Conservation (phyloP, 1,140 invertebrate species). For the Drosophila orena region DNA sequence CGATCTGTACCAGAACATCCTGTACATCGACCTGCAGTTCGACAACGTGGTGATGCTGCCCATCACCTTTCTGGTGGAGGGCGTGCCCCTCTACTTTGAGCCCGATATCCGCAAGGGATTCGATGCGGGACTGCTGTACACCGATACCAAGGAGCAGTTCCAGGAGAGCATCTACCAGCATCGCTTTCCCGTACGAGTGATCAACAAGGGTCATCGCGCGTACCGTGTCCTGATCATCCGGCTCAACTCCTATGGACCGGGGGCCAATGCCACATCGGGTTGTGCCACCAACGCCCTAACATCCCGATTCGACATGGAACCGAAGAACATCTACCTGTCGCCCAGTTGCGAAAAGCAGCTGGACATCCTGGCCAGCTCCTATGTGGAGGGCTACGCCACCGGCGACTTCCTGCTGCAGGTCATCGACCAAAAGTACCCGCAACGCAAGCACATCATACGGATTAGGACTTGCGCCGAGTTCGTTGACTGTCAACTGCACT, state of each 20-base stretch:
- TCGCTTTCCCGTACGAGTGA: slow-evolving; percentile 38
- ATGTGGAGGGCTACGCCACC: slow-evolving; percentile 32
- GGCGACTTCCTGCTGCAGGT: slow-evolving; percentile 65
- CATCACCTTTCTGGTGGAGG: slow-evolving; percentile 66
- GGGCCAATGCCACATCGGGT: background rate
- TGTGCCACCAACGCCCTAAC: slow-evolving; percentile 46
- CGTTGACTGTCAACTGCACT: slow-evolving; percentile 42
- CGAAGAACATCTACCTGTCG: slow-evolving; percentile 48
- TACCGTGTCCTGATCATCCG: slow-evolving; percentile 64
- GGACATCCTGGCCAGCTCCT: slow-evolving; percentile 54
- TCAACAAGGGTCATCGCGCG: slow-evolving; percentile 49
- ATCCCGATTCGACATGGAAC: slow-evolving; percentile 59
- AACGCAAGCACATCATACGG: slow-evolving; percentile 55
- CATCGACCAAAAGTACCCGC: slow-evolving; percentile 54
- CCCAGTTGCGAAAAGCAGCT: slow-evolving; percentile 23
- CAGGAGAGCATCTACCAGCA: slow-evolving; percentile 35
- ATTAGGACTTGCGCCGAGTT: slow-evolving; percentile 50
- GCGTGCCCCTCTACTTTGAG: slow-evolving; percentile 67
- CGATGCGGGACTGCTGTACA: slow-evolving; percentile 60
- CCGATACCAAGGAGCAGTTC: slow-evolving; percentile 56
- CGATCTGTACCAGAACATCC: slow-evolving; percentile 65
- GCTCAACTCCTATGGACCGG: slow-evolving; percentile 30
- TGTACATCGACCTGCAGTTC: slow-evolving; percentile 62
- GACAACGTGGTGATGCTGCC: slow-evolving; percentile 63
- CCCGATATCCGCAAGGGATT: slow-evolving; percentile 61